Evolutionary conservation across 2,888 invertebrate species (phyloP).

Genomic region (Ernsta delagoae): DNA sequence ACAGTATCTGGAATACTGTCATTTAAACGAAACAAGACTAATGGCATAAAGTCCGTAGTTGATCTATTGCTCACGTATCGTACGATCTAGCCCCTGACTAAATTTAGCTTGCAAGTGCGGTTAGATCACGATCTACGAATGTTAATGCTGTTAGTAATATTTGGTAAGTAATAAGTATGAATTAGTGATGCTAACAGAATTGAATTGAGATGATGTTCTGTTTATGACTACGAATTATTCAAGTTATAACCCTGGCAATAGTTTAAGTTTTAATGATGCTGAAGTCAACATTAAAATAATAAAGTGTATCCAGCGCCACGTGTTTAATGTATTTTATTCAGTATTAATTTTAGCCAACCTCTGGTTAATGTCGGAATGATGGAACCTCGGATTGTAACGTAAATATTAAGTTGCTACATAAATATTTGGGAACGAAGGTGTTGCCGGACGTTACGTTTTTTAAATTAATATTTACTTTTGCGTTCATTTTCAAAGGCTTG

Average conservation of each 20-base stretch:
- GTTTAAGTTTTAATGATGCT: neutral
- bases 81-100: slow-evolving; percentile 33
- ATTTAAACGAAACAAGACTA: slow-evolving; percentile 25
- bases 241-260: slow-evolving; percentile 22
- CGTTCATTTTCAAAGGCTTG: slow-evolving; percentile 51
- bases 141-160: slow-evolving; percentile 19
- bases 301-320: neutral
- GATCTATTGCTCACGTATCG: slow-evolving; percentile 36
- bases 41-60: slow-evolving; percentile 22
- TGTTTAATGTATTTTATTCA: neutral
- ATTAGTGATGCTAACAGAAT: slow-evolving; percentile 34
- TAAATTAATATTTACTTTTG: slow-evolving; percentile 64
- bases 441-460: slow-evolving; percentile 67
- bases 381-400: slow-evolving; percentile 61
- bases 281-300: neutral
- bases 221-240: slow-evolving; percentile 5
- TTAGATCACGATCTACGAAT: slow-evolving; percentile 36
- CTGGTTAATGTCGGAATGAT: slow-evolving; percentile 50
- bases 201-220: slow-evolving; percentile 16
- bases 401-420: slow-evolving; percentile 64
- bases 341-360: neutral
- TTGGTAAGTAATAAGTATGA: slow-evolving; percentile 14
- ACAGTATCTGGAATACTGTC: slow-evolving; percentile 22
- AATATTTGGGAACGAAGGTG: slow-evolving; percentile 64
- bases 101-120: slow-evolving; percentile 33